phyloP scores from a whole-genome alignment of 53 echinoderm and acorn worm species.

The Stichopus horrens region DNA sequence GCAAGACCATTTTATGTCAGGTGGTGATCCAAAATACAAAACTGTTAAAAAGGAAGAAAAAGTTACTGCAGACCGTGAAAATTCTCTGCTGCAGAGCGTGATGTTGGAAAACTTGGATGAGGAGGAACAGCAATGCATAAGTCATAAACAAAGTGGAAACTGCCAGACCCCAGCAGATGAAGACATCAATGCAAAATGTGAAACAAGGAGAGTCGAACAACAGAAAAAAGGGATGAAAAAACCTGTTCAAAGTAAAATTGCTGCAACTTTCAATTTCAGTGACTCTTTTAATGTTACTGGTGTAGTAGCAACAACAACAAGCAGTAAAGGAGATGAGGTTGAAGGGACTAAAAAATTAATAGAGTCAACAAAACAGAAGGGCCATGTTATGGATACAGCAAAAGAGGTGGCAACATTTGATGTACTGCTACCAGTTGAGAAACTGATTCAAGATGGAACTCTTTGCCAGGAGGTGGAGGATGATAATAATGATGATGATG shows the following conservation, averaged over 20 bases:
- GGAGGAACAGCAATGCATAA: too few relatives aligned
- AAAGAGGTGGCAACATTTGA: not conserved
- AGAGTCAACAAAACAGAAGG: not conserved
- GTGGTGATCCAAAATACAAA: not conserved
- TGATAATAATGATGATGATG: not conserved
- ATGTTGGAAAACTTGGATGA: not conserved
- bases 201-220: not conserved
- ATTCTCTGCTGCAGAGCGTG: constrained; percentile 14
- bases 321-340: too few relatives aligned
- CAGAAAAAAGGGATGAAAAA: not conserved
- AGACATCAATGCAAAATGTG: not conserved
- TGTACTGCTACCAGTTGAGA: constrained; percentile 2
- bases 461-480: not conserved
- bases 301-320: not conserved
- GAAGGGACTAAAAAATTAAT: too few relatives aligned
- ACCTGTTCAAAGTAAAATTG: constrained; percentile 13
- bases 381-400: not conserved
- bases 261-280: constrained; percentile 4
- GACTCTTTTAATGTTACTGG: constrained; percentile 8
- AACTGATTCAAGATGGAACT: not conserved
- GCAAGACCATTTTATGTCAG: not conserved
- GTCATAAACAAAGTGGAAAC: too few relatives aligned
- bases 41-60: not conserved
- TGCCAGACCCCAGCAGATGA: not conserved
- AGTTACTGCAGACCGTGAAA: not conserved